These are phyloP conservation scores for Charadrius vociferus DNA, from an alignment of 2,113 vertebrate genomes.

Conservation along the genomic window DNA sequence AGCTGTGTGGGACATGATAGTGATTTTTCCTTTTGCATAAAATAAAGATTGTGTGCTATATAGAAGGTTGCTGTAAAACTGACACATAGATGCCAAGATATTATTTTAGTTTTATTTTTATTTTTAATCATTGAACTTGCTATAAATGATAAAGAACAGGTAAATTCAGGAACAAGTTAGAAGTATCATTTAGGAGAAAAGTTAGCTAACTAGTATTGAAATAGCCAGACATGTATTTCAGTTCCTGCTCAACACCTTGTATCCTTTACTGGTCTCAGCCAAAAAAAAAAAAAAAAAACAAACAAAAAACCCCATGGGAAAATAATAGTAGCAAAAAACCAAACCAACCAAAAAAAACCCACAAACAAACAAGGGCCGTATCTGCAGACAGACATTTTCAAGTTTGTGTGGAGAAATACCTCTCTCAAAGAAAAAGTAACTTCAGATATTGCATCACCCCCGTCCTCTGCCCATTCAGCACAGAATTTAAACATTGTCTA, in stretches of 20 bases:
- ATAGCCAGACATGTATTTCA: neutral
- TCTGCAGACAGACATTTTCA: neutral
- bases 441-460: neutral
- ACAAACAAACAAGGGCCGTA: neutral
- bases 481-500: neutral
- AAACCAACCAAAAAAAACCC: neutral
- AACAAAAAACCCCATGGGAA: no score
- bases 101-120: neutral
- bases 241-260: neutral
- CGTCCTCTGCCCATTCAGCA: neutral
- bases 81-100: neutral
- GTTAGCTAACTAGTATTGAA: neutral
- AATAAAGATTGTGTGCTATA: neutral
- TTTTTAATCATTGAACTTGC: neutral
- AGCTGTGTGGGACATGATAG: neutral
- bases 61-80: neutral
- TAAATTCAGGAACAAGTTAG: neutral
- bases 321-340: neutral
- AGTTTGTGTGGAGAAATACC: neutral
- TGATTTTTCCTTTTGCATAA: neutral
- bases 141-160: neutral
- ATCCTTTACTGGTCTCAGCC: neutral
- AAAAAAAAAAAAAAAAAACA: neutral
- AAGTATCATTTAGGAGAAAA: neutral
- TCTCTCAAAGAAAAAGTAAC: neutral